Percentiles rank a stretch among this genome's conserved stretches.
phyloP scores from a whole-genome alignment of 2,113 vertebrate species.

The Salvator merianae region DNA sequence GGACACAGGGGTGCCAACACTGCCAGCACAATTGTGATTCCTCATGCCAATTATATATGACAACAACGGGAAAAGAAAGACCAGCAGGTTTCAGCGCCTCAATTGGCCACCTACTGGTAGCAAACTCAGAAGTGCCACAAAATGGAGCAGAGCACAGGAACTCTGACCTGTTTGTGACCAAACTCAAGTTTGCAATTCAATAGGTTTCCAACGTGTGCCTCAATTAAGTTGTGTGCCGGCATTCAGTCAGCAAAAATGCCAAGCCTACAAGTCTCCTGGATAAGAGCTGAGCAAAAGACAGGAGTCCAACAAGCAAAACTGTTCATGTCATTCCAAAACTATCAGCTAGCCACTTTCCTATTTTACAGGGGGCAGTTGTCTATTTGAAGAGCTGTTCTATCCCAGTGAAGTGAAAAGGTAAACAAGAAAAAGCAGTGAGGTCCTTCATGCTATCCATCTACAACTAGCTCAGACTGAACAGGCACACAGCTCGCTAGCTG shows the following conservation, averaged over 20 bases:
- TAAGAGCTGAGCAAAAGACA: not conserved
- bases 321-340: not conserved
- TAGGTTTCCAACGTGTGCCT: not conserved
- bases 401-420: too few species aligned
- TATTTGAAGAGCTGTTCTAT: not conserved
- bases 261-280: not conserved
- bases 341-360: not conserved
- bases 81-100: not conserved
- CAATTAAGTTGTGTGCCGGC: not conserved
- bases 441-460: too few species aligned
- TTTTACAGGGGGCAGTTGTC: not conserved
- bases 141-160: not conserved
- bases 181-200: not conserved
- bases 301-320: not conserved
- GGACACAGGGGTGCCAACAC: not conserved
- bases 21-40: conserved; percentile 2
- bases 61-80: conserved; percentile 37
- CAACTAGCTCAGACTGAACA: too few species aligned
- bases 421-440: too few species aligned
- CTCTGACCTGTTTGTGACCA: not conserved
- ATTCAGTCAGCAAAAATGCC: not conserved
- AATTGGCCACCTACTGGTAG: not conserved
- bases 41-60: conserved; percentile 26
- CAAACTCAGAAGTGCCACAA: not conserved
- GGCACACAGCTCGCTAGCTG: too few species aligned